Evolutionary conservation across 23 tunicate genomes (phyloP).

Genomic region (Ascidia mentula): DNA sequence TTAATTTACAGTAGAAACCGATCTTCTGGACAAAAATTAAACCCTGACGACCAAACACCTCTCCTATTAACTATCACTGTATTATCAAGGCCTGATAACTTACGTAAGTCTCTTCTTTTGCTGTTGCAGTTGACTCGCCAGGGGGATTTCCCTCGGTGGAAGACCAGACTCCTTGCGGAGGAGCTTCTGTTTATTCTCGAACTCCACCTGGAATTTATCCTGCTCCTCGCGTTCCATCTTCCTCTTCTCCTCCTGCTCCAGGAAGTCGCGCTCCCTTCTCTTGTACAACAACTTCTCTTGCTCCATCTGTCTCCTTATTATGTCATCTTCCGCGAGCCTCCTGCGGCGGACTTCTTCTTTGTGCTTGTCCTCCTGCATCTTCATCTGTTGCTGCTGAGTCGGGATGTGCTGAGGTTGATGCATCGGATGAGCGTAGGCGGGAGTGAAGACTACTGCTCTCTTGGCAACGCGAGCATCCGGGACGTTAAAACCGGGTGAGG

Average conservation of each 20-base stretch:
- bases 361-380: background rate
- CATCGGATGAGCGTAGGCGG: conserved; percentile 66
- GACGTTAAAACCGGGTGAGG: background rate
- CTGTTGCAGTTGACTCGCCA: conserved; percentile 4
- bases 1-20: no score
- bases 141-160: background rate
- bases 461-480: conserved; percentile 19
- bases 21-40: no score
- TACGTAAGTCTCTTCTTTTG: background rate
- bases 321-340: background rate
- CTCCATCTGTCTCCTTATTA: background rate
- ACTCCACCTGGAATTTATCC: conserved; percentile 43
- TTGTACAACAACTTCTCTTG: background rate
- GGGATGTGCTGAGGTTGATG: conserved; percentile 50
- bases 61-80: no score
- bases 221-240: conserved; percentile 36
- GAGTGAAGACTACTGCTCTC: conserved; percentile 39
- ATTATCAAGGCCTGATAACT: no score
- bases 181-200: conserved; percentile 32
- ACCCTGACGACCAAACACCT: no score
- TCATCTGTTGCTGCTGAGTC: conserved; percentile 35
- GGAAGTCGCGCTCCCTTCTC: background rate
- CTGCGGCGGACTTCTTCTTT: background rate
- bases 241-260: conserved; percentile 47
- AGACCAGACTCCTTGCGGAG: conserved; percentile 21